phyloP scores from a whole-genome alignment of 2,888 invertebrate species.

The Pemphredon lugubris region DNA sequence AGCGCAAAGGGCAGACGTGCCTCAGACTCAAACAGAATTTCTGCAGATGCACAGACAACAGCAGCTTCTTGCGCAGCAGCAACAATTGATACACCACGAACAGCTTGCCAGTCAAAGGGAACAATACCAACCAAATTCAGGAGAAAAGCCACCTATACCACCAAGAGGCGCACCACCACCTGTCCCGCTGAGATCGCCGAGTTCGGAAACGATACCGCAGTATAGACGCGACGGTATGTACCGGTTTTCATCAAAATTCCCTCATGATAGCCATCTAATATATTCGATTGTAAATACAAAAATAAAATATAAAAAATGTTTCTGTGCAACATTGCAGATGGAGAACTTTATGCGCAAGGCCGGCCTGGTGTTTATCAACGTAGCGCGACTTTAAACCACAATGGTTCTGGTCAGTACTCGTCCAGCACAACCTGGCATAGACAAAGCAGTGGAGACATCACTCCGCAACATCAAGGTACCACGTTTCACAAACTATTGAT shows the following conservation, averaged over 20 bases:
- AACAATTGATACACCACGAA: constrained; percentile 73
- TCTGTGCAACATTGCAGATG: constrained; percentile 59
- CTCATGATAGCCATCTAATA: too few relatives aligned
- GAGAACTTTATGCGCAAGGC: constrained; percentile 69
- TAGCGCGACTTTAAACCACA: constrained; percentile 74
- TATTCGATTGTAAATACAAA: neutral
- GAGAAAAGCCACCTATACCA: constrained; percentile 84
- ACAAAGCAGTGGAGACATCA: constrained; percentile 72
- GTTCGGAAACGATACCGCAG: constrained; percentile 76
- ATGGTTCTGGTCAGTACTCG: constrained; percentile 76
- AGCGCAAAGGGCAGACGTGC: constrained; percentile 62
- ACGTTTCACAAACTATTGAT: too few relatives aligned
- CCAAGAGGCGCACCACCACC: constrained; percentile 84
- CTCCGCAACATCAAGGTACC: constrained; percentile 75
- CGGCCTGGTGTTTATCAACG: constrained; percentile 78
- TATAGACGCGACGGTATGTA: constrained; percentile 76
- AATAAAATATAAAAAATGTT: neutral
- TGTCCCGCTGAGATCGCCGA: constrained; percentile 81
- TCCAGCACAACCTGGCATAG: constrained; percentile 76
- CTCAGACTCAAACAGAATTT: constrained; percentile 83
- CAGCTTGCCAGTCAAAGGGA: constrained; percentile 68
- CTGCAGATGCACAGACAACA: constrained; percentile 81
- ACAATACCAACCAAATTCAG: constrained; percentile 66
- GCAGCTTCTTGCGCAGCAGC: constrained; percentile 77
- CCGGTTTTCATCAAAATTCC: too few relatives aligned